These are phyloP conservation scores for Sminthopsis crassicaudata DNA, from an alignment of 2,113 vertebrate species.

Conservation along the genomic window DNA sequence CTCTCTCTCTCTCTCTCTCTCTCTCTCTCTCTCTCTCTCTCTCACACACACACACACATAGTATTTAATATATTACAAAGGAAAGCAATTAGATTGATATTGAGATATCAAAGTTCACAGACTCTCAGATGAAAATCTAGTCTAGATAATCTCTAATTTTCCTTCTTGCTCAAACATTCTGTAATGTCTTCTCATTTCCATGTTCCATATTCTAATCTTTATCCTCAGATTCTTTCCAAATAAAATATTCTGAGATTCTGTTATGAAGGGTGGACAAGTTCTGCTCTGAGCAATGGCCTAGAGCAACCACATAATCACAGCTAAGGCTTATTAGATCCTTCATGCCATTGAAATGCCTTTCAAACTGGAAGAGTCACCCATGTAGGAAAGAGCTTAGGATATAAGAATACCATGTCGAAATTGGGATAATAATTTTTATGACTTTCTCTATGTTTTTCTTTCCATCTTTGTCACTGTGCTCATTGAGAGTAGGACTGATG, in stretches of 20 bases:
- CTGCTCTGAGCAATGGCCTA: constrained; percentile 31
- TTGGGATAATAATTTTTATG: not conserved
- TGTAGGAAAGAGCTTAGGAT: constrained; percentile 20
- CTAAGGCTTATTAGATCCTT: not conserved
- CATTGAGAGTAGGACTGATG: not conserved
- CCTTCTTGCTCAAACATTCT: not conserved
- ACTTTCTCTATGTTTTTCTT: constrained; percentile 38
- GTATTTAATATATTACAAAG: not conserved
- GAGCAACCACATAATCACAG: not conserved
- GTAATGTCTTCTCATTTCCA: not conserved
- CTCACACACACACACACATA: no score
- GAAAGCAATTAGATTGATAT: not conserved
- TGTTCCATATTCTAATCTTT: not conserved
- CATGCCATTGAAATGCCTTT: not conserved
- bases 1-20: no score
- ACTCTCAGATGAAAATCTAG: not conserved
- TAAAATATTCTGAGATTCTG: not conserved
- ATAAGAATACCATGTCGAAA: not conserved
- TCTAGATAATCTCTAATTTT: not conserved
- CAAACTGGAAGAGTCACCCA: constrained; percentile 25
- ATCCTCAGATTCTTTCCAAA: not conserved
- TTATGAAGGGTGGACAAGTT: not conserved
- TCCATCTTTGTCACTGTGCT: constrained; percentile 45
- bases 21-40: no score
- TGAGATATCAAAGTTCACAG: not conserved